These are phyloP conservation scores for Rissa tridactyla DNA, from an alignment of 2,113 vertebrate genomes.

Conservation along the genomic window DNA sequence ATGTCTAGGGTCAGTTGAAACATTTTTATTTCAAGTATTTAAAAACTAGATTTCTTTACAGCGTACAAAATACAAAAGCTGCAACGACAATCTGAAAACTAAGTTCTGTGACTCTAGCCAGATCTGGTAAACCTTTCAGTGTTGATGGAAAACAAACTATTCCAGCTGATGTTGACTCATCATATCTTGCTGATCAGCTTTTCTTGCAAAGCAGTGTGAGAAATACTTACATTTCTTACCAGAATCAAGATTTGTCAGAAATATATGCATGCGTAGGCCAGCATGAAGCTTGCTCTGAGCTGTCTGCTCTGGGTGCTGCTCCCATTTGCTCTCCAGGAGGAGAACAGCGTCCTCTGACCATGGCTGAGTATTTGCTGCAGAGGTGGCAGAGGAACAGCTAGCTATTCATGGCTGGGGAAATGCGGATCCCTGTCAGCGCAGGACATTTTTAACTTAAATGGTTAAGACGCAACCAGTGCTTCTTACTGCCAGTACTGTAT, in stretches of 20 bases:
- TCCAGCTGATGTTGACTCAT: neutral
- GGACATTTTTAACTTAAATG: neutral
- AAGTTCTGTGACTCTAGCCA: neutral
- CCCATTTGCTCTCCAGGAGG: neutral
- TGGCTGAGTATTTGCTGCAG: neutral
- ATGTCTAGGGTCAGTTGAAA: neutral
- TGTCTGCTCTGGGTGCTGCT: neutral
- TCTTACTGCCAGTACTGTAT: neutral
- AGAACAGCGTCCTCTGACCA: neutral
- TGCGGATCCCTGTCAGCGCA: neutral
- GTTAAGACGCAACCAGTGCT: neutral
- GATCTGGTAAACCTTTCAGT: neutral
- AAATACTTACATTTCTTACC: neutral
- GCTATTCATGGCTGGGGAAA: neutral
- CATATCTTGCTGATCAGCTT: neutral
- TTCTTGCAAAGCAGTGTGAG: neutral
- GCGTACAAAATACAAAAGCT: neutral
- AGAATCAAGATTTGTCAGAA: neutral
- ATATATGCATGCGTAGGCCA: neutral
- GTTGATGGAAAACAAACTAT: neutral
- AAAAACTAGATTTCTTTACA: neutral
- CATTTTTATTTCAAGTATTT: neutral
- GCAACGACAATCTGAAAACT: neutral
- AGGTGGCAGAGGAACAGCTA: neutral
- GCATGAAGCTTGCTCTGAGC: neutral